Conservation (phyloP, 2,888 invertebrate species). For the Volucella inanis region DNA sequence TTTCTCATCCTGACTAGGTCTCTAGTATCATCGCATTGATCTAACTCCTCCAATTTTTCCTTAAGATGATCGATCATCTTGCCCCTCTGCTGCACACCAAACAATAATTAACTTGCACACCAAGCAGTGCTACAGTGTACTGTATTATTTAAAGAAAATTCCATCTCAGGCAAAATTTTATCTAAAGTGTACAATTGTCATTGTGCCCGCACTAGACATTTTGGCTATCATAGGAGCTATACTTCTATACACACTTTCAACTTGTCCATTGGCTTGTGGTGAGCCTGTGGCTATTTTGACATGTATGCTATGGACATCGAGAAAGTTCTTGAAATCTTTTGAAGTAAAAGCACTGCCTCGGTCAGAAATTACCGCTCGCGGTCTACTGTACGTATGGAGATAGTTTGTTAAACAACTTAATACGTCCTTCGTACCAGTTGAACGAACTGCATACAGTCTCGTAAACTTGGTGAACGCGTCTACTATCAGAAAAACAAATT, state of each 20-base stretch:
- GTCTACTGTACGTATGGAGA: slow-evolving; percentile 29
- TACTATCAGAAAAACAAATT: no score
- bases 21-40: slow-evolving; percentile 11
- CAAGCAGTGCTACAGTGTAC: slow-evolving; percentile 28
- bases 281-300: slow-evolving; percentile 16
- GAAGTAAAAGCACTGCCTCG: slow-evolving; percentile 26
- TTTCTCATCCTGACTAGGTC: slow-evolving; percentile 27
- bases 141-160: slow-evolving; percentile 30
- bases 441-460: slow-evolving; percentile 19
- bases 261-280: slow-evolving; percentile 16
- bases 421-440: slow-evolving; percentile 13
- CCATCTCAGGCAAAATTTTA: slow-evolving; percentile 17
- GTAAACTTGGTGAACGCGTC: slow-evolving; percentile 29
- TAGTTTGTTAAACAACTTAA: slow-evolving; percentile 15
- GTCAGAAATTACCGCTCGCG: slow-evolving; percentile 21
- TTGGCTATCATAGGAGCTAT: no score
- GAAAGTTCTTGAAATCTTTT: slow-evolving; percentile 2
- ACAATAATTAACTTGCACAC: slow-evolving; percentile 20
- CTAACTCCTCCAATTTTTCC: slow-evolving; percentile 32
- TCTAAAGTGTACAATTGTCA: slow-evolving; percentile 17
- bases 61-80: no score
- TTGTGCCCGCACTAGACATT: no score
- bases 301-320: slow-evolving; percentile 1
- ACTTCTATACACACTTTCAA: no score
- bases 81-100: slow-evolving; percentile 29